Evolutionary conservation across 2,888 invertebrate genomes (phyloP).

Genomic region (Falcaria lacertinaria): DNA sequence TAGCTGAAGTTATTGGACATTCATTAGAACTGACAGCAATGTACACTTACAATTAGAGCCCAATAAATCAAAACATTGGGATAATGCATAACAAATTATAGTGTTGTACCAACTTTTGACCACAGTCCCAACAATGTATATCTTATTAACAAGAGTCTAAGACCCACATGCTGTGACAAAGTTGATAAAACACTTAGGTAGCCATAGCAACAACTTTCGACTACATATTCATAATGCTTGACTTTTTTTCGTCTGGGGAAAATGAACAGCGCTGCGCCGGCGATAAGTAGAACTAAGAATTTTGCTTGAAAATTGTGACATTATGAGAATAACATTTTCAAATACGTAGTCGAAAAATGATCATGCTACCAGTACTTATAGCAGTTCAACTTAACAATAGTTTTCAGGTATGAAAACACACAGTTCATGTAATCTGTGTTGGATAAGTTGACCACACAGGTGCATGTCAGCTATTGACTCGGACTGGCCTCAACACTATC

Average conservation of each 20-base stretch:
- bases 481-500: conserved; percentile 56
- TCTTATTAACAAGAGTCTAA: not conserved
- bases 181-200: conserved; percentile 4
- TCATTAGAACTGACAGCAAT: not conserved
- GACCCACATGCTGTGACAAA: not conserved
- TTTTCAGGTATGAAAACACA: conserved; percentile 69
- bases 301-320: too few species aligned
- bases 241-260: too few species aligned
- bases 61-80: conserved; percentile 9
- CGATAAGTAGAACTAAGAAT: too few species aligned
- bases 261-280: too few species aligned
- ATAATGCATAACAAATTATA: conserved; percentile 19
- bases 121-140: conserved; percentile 14
- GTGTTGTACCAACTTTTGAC: conserved; percentile 16
- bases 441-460: conserved; percentile 42
- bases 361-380: too few species aligned
- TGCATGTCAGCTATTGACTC: conserved; percentile 69
- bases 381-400: conserved; percentile 40
- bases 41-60: not conserved
- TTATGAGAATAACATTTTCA: too few species aligned
- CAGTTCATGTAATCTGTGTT: conserved; percentile 54
- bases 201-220: too few species aligned
- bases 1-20: not conserved
- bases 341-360: too few species aligned
- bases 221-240: too few species aligned